Conservation (phyloP, 2,113 vertebrate genomes). For the Archocentrus centrarchus region DNA sequence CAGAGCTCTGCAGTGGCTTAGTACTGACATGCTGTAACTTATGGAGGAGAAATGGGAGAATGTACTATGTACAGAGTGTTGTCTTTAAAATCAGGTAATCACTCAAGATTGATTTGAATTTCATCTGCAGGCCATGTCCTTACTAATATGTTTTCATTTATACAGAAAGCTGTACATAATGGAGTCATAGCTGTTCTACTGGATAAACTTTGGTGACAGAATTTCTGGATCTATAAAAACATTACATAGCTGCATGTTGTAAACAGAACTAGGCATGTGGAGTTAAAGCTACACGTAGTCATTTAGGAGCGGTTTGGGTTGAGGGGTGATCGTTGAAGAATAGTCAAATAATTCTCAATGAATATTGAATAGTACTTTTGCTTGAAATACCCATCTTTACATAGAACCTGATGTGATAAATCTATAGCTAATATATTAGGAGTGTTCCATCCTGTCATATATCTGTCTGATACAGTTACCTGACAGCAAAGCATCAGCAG, state of each 20-base stretch:
- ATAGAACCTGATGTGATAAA: neutral
- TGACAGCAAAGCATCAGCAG: neutral
- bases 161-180: no score
- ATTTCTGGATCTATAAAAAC: no score
- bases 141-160: neutral
- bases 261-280: no score
- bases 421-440: neutral
- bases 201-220: no score
- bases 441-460: neutral
- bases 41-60: constrained; percentile 24
- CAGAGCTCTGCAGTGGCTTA: constrained; percentile 69
- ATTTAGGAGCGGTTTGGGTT: neutral
- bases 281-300: neutral
- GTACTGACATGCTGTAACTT: constrained; percentile 28
- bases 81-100: neutral
- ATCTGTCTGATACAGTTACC: neutral
- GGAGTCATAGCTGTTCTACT: no score
- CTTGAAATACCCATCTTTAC: neutral
- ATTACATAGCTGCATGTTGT: no score
- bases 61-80: neutral
- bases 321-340: neutral
- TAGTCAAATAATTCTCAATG: neutral
- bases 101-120: neutral
- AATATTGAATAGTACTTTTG: neutral
- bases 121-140: neutral